Percentiles rank a stretch among this genome's conserved stretches.
Evolutionary conservation across 1,140 invertebrate genomes (phyloP).

Genomic region (Ips typographus): DNA sequence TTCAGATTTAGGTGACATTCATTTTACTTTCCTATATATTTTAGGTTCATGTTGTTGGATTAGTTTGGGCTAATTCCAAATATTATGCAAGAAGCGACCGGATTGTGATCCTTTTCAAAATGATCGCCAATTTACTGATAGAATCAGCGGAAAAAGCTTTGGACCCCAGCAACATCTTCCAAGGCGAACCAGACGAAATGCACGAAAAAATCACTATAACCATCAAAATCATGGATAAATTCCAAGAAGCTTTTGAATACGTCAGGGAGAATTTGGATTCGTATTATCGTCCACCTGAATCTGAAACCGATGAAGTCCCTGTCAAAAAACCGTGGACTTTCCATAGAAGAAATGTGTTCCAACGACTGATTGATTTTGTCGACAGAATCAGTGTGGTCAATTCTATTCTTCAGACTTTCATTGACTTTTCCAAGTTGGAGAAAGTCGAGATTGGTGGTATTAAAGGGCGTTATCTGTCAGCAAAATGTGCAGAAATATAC

Average conservation of each 20-base stretch:
- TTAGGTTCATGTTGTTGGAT: constrained; percentile 62
- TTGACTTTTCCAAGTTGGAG: constrained; percentile 85
- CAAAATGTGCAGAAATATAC: constrained; percentile 56
- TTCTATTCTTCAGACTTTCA: constrained; percentile 68
- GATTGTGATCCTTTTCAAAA: constrained; percentile 70
- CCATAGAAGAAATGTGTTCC: constrained; percentile 70
- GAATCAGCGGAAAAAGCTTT: constrained; percentile 58
- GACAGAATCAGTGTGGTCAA: constrained; percentile 62
- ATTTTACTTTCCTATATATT: not conserved
- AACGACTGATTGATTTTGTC: constrained; percentile 67
- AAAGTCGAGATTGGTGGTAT: constrained; percentile 82
- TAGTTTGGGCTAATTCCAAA: constrained; percentile 81
- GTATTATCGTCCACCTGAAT: constrained; percentile 50
- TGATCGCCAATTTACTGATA: constrained; percentile 78
- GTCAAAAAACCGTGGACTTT: constrained; percentile 69
- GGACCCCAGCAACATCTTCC: constrained; percentile 66
- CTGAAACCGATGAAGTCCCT: constrained; percentile 24
- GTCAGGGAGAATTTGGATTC: constrained; percentile 58
- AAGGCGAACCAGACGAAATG: constrained; percentile 69
- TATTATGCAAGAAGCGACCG: constrained; percentile 77
- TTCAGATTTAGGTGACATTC: not conserved
- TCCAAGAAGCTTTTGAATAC: constrained; percentile 55
- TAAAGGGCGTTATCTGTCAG: constrained; percentile 65
- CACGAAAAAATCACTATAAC: constrained; percentile 56
- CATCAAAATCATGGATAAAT: constrained; percentile 55